These are phyloP conservation scores for Acrobasis repandana DNA, from an alignment of 2,888 invertebrate species.

Conservation along the genomic window DNA sequence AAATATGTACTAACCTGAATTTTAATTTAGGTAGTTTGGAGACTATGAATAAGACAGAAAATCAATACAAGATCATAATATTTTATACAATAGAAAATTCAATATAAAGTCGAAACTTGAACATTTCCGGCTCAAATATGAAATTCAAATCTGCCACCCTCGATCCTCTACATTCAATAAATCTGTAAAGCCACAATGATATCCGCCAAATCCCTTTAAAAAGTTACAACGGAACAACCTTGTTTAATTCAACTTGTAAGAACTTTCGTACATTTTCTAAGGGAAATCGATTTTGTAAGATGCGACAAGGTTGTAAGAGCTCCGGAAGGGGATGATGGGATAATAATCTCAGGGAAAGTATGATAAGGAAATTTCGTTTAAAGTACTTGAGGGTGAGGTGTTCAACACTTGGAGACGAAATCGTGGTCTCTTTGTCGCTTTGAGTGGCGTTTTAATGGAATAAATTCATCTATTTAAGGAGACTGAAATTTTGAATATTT, in stretches of 20 bases:
- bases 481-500: neutral
- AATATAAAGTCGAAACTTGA: neutral
- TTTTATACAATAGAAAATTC: neutral
- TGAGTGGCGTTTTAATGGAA: constrained; percentile 12
- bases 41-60: neutral
- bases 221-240: constrained; percentile 33
- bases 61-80: neutral
- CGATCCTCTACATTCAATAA: constrained; percentile 14
- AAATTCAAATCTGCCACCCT: constrained; percentile 19
- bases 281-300: constrained; percentile 4
- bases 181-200: constrained; percentile 32
- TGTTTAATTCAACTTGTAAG: constrained; percentile 32
- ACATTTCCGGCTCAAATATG: constrained; percentile 15
- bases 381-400: constrained; percentile 39
- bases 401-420: constrained; percentile 38
- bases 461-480: constrained; percentile 10
- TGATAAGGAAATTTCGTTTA: constrained; percentile 52
- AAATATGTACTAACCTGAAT: too few species aligned
- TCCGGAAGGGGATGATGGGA: constrained; percentile 40
- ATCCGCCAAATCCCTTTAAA: constrained; percentile 42
- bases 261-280: neutral
- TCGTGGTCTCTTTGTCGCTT: constrained; percentile 34
- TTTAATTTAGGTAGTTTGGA: too few species aligned
- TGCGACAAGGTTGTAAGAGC: constrained; percentile 40
- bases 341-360: constrained; percentile 48